Base-by-base conservation (phyloP, 1,140 invertebrate species). In the Scaptomyza hsui region DNA sequence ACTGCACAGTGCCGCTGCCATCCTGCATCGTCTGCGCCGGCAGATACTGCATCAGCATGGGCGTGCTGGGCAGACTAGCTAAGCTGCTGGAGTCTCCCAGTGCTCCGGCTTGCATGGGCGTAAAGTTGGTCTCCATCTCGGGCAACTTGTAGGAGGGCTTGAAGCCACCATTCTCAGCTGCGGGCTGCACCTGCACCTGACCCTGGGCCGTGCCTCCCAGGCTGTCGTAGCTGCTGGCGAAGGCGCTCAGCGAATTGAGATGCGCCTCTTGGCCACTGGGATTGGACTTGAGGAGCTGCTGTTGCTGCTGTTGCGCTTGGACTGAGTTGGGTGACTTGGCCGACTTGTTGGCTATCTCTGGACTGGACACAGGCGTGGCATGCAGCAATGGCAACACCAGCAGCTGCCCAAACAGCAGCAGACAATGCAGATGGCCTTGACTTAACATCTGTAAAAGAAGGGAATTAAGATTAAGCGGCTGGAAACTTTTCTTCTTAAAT, bases 41-140 rank as follows among this genome's bases (percentile, higher is more conserved):
- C 5, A 91, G 57, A 55, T 91, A 91, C 49, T 91, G 90, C 93
- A 96, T 90, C 95, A 96, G 72, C 91, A 94, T 81, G 73, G 93
- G 55, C 57, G 93, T 51, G 93, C 94, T 75, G 10, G 80, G 85
- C 15, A 85, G 26, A 4, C 51, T 64, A 42, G 61, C 24, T 42
- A 86, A 41, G 19, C 64, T 78, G 4, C 59, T 45, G 21, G 32
- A 32, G 1, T 70, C 48, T 13, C 12, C 37, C 0, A 65, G 70
- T 1, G 65, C 52, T 0, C 49, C 62, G 1, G 61, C 52, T 18
- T 90, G 89, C 65, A 91, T 89, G 6, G 89, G 89, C 35, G 82
- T 81, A 37, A 91, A 91, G 55, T 91, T 91, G 3, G 82, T 90
- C 32, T 91, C 89, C 68, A 89, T 75, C 63, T 90, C 89, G 42